phyloP scores from a whole-genome alignment of 2,888 invertebrate species.

The Macropis europaea region DNA sequence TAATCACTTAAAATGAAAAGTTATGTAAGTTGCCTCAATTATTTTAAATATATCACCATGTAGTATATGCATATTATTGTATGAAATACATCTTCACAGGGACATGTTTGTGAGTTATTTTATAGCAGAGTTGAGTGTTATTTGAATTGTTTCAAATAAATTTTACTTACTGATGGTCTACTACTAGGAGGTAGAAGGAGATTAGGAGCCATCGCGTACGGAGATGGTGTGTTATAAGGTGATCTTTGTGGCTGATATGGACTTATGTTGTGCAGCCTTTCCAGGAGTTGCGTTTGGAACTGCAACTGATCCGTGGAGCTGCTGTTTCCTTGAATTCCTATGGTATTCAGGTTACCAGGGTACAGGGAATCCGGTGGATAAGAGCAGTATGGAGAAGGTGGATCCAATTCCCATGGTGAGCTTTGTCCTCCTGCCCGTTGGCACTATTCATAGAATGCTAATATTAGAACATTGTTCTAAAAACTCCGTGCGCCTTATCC shows the following conservation, averaged over 20 bases:
- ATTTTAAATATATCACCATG: too few species aligned
- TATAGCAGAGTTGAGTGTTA: too few species aligned
- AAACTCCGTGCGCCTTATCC: not conserved
- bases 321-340: slow-evolving; percentile 65
- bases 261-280: slow-evolving; percentile 81
- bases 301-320: slow-evolving; percentile 75
- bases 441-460: slow-evolving; percentile 34
- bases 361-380: slow-evolving; percentile 71
- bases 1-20: too few species aligned
- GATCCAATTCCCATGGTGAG: slow-evolving; percentile 76
- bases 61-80: too few species aligned
- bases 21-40: too few species aligned
- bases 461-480: not conserved
- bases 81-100: too few species aligned
- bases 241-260: slow-evolving; percentile 78
- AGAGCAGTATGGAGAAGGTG: slow-evolving; percentile 70
- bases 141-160: too few species aligned
- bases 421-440: slow-evolving; percentile 70
- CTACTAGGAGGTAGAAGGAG: slow-evolving; percentile 71
- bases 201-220: slow-evolving; percentile 72
- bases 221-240: slow-evolving; percentile 73
- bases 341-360: slow-evolving; percentile 62
- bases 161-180: slow-evolving; percentile 70
- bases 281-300: slow-evolving; percentile 81
- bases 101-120: too few species aligned